These are phyloP conservation scores for Agrochola litura DNA, from an alignment of 2,888 invertebrate genomes.

Conservation along the genomic window DNA sequence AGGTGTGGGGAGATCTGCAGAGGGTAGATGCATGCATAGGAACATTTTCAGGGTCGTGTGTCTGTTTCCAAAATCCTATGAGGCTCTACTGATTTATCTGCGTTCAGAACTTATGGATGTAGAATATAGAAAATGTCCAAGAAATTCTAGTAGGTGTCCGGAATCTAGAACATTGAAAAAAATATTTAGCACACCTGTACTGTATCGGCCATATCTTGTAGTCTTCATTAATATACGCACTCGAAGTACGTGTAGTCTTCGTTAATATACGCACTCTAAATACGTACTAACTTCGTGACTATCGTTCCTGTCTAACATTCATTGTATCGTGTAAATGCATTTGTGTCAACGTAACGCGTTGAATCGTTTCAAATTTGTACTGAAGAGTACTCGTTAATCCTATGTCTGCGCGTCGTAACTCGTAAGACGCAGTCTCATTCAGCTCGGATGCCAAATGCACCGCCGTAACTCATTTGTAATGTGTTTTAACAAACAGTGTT, in stretches of 20 bases:
- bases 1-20: neutral
- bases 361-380: conserved; percentile 53
- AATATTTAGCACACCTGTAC: neutral
- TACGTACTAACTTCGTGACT: conserved; percentile 6
- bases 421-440: conserved; percentile 69
- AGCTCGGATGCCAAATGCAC: conserved; percentile 80
- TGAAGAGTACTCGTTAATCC: conserved; percentile 59
- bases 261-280: neutral
- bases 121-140: neutral
- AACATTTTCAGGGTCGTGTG: neutral
- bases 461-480: conserved; percentile 78
- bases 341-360: conserved; percentile 45
- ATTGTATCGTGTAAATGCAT: conserved; percentile 14
- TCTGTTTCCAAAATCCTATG: neutral
- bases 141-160: neutral
- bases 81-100: neutral
- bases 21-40: neutral
- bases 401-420: conserved; percentile 66
- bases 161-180: neutral
- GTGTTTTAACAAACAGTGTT: conserved; percentile 72
- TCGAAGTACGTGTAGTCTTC: neutral
- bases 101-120: neutral
- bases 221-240: neutral
- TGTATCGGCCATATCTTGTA: neutral
- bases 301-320: neutral